phyloP scores from a whole-genome alignment of 2,113 vertebrate genomes.

The Microcebus lehilahytsara region DNA sequence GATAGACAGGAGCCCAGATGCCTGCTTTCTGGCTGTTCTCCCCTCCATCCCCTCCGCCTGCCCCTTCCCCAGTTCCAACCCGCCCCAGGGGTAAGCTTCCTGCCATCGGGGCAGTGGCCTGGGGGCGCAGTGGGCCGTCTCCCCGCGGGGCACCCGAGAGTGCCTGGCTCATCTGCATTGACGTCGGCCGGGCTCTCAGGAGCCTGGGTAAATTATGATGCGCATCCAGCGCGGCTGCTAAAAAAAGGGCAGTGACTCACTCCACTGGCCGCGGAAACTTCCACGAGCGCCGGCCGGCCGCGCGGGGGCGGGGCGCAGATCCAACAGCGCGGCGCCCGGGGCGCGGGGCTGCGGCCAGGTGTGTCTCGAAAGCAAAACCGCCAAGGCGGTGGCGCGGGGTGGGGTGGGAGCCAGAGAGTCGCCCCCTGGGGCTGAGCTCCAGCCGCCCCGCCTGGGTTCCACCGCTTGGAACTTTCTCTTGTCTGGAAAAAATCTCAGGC shows the following conservation, averaged over 20 bases:
- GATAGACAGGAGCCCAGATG: background rate
- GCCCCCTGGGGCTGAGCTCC: background rate
- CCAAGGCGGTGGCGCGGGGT: fast-evolving
- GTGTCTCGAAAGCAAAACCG: background rate
- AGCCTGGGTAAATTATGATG: background rate
- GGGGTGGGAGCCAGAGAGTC: background rate
- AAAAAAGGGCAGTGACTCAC: conserved; percentile 59
- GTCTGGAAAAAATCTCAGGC: fast-evolving
- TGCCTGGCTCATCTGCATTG: background rate
- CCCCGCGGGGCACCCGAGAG: background rate
- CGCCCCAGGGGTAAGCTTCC: background rate
- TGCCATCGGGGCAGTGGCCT: background rate
- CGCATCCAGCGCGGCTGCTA: background rate
- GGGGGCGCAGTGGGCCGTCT: fast-evolving
- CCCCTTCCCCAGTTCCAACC: background rate
- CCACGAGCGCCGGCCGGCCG: background rate
- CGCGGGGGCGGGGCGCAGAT: too few species aligned
- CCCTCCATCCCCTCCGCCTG: background rate
- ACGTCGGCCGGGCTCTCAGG: background rate
- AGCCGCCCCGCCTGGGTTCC: background rate
- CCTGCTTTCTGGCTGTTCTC: background rate
- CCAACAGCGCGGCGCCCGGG: too few species aligned
- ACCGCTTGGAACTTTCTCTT: background rate
- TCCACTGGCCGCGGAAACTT: background rate
- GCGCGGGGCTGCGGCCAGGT: background rate